Evolutionary conservation across 2,888 invertebrate genomes (phyloP).

Genomic region (Spilarctia lutea): DNA sequence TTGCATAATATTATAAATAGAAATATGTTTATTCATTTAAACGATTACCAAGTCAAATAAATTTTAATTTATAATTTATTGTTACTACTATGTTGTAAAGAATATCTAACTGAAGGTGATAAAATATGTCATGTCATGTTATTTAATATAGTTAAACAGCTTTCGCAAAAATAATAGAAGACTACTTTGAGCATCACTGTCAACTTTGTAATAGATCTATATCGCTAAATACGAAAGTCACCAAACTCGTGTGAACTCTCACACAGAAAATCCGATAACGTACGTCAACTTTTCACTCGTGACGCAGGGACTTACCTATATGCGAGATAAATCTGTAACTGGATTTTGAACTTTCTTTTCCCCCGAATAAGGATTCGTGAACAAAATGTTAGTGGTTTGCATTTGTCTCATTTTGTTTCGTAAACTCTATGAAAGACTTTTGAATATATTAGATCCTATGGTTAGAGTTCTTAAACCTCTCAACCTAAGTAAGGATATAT

Average conservation of each 20-base stretch:
- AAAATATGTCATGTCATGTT: neutral
- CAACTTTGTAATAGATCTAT: constrained; percentile 28
- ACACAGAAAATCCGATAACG: constrained; percentile 51
- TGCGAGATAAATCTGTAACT: constrained; percentile 48
- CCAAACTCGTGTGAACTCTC: constrained; percentile 33
- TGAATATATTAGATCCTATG: constrained; percentile 35
- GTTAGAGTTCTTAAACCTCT: constrained; percentile 13
- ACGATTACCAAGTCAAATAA: neutral
- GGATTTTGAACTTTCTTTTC: constrained; percentile 56
- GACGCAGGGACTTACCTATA: constrained; percentile 38
- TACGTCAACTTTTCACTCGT: constrained; percentile 55
- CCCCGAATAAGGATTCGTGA: constrained; percentile 50
- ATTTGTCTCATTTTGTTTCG: constrained; percentile 50
- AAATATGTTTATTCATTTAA: neutral
- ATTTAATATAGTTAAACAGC: neutral
- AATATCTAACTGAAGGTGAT: neutral
- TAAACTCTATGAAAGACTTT: constrained; percentile 44
- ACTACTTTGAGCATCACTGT: neutral
- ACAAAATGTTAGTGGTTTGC: constrained; percentile 54
- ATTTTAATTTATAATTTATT: neutral
- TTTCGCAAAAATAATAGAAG: neutral
- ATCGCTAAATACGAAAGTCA: constrained; percentile 30
- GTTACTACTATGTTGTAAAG: neutral
- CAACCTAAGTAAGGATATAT: neutral
- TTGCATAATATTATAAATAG: neutral